These are phyloP conservation scores for Pelecanoides urinatrix DNA, from an alignment of 2,113 vertebrate genomes.

Conservation along the genomic window DNA sequence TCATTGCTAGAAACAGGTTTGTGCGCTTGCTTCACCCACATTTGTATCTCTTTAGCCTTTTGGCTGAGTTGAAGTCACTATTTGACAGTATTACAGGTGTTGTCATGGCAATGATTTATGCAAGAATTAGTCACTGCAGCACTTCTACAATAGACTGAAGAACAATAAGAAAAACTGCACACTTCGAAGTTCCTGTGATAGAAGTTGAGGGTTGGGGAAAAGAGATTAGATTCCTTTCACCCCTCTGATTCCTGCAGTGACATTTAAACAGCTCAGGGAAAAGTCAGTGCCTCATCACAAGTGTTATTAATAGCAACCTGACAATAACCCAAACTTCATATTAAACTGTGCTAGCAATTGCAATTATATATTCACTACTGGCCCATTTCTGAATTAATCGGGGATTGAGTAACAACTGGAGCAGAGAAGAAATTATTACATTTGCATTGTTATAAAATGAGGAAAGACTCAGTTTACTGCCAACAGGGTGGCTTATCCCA, in stretches of 20 bases:
- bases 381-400: constrained; percentile 43
- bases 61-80: not conserved
- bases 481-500: not conserved
- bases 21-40: not conserved
- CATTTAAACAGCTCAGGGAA: constrained; percentile 12
- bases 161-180: constrained; percentile 40
- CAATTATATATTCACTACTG: constrained; percentile 30
- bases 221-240: constrained; percentile 16
- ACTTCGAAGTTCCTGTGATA: not conserved
- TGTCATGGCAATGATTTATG: constrained; percentile 71
- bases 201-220: not conserved
- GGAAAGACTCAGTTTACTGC: not conserved
- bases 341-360: not conserved
- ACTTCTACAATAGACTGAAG: constrained; percentile 1
- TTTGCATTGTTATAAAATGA: constrained; percentile 37
- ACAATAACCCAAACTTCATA: constrained; percentile 46
- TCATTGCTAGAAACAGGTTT: not conserved
- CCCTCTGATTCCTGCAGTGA: not conserved
- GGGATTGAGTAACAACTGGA: constrained; percentile 49
- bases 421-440: constrained; percentile 39
- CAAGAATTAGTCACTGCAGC: constrained; percentile 44
- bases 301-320: constrained; percentile 7
- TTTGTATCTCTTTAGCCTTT: not conserved
- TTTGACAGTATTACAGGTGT: constrained; percentile 42
- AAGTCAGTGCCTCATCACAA: constrained; percentile 13